Base-by-base conservation (phyloP, 92 coral and sea anemone species). In the Palythoa caribaeorum region DNA sequence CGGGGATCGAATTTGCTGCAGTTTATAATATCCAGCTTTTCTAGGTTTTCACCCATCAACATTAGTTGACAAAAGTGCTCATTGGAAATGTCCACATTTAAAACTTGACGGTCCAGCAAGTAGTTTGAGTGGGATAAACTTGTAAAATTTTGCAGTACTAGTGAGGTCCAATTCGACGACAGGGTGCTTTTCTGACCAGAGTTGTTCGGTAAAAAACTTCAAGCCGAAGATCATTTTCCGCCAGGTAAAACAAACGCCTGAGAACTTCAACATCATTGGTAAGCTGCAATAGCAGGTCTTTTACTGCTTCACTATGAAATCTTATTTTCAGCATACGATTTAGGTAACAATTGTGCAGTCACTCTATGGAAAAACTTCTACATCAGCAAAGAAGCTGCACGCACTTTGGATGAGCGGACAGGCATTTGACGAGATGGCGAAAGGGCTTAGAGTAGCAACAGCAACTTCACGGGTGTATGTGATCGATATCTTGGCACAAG, bases 61-160 rank as follows among this genome's bases (percentile, higher is more conserved):
- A 73, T 73, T 40, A 40, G 77, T 73, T 73, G 77, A 39, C 77
- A 73, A 73, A 73, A 73, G 53, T 73, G 77, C 21, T 73, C 77
- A 73, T 36, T 38, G 0, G 77, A 38, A 73, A 73, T 73, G n/a
- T 73, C 77, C 77, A 52, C 37, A 1, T 73, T 73, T 38, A 17
- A 73, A 73, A 73, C 74, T 70, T 70, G 74, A 70, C 39, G 28
- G 6, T 70, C 74, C 74, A 70, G 74, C 74, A 70, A 70, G 74
- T 70, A 70, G 74, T 8, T 8, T 2, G 10, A 70, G 74, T 70
- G 74, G 74, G 39, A 70, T 70, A 70, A 70, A 70, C 74, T 0
- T 70, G 74, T 70, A 70, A 2, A 70, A 39, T 8, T 70, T 70
- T 20, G 6, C 74, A 70, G 74, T 70, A 8, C 74, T 39, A 70